Evolutionary conservation across 2,888 invertebrate species (phyloP).

Genomic region (Cantharis lateralis): DNA sequence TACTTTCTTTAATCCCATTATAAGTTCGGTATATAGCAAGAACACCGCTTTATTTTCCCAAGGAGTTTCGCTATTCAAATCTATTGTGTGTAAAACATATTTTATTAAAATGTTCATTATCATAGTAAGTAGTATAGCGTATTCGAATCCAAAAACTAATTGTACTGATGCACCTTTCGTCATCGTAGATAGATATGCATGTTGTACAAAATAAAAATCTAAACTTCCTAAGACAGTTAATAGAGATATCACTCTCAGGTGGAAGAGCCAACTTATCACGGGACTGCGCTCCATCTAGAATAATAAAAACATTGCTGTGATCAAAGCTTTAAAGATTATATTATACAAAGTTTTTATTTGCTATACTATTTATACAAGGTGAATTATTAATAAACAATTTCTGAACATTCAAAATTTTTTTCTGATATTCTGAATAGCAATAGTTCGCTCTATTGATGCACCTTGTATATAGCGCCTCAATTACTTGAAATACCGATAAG

Average conservation of each 20-base stretch:
- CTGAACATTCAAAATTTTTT: too few species aligned
- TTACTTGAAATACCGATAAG: too few species aligned
- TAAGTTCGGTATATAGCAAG: conserved; percentile 92
- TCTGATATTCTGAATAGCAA: too few species aligned
- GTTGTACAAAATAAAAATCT: conserved; percentile 88
- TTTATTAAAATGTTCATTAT: conserved; percentile 93
- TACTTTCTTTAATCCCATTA: conserved; percentile 81
- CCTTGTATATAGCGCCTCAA: too few species aligned
- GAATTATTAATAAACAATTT: too few species aligned
- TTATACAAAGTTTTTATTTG: neutral
- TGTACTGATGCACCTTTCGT: conserved; percentile 96
- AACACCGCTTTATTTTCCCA: conserved; percentile 99
- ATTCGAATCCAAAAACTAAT: conserved; percentile 99
- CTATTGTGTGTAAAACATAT: conserved; percentile 85
- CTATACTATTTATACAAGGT: too few species aligned
- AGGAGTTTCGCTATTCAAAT: conserved; percentile 89
- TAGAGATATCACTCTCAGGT: conserved; percentile 85
- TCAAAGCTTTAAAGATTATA: neutral
- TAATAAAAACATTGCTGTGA: conserved; percentile 12
- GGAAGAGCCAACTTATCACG: conserved; percentile 93
- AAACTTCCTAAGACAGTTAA: conserved; percentile 78
- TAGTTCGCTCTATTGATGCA: too few species aligned
- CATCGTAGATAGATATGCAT: conserved; percentile 92
- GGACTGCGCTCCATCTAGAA: conserved; percentile 98
- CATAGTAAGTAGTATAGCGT: conserved; percentile 93